phyloP scores from a whole-genome alignment of 2,888 invertebrate genomes.

The Macrosiphum euphorbiae region DNA sequence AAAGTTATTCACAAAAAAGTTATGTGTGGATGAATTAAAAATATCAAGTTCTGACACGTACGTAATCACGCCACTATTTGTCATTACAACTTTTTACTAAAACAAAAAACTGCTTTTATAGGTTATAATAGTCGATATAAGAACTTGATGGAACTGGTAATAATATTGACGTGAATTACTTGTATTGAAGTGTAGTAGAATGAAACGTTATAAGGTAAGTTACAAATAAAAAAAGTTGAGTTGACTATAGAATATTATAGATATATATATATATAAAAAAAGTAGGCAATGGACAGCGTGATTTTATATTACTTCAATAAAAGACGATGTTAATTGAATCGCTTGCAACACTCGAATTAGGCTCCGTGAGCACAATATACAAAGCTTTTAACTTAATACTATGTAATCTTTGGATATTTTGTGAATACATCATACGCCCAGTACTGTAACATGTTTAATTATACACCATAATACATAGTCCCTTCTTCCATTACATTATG shows the following conservation, averaged over 20 bases:
- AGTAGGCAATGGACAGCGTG: not conserved
- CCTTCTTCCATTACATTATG: not conserved
- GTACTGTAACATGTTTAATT: not conserved
- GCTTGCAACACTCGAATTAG: not conserved
- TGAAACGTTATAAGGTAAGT: not conserved
- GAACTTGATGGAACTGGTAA: not conserved
- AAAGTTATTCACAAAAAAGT: not conserved
- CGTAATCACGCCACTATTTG: not conserved
- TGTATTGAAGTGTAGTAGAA: not conserved
- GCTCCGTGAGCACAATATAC: not conserved
- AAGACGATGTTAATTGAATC: constrained; percentile 24
- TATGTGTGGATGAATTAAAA: not conserved
- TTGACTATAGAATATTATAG: not conserved
- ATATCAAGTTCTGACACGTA: not conserved
- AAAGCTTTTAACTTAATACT: constrained; percentile 8
- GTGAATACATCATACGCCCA: constrained; percentile 1
- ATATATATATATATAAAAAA: not conserved
- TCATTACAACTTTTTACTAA: not conserved
- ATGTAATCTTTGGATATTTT: constrained; percentile 52
- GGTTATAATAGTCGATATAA: not conserved
- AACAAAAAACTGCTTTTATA: not conserved
- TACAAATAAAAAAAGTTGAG: not conserved
- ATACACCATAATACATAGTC: not conserved
- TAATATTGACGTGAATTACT: not conserved
- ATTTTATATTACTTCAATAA: not conserved